A percentile compares a stretch with the other conserved stretches of the same genome.
These are phyloP conservation scores for Athene cunicularia DNA, from an alignment of 2,113 vertebrate genomes.

Conservation along the genomic window DNA sequence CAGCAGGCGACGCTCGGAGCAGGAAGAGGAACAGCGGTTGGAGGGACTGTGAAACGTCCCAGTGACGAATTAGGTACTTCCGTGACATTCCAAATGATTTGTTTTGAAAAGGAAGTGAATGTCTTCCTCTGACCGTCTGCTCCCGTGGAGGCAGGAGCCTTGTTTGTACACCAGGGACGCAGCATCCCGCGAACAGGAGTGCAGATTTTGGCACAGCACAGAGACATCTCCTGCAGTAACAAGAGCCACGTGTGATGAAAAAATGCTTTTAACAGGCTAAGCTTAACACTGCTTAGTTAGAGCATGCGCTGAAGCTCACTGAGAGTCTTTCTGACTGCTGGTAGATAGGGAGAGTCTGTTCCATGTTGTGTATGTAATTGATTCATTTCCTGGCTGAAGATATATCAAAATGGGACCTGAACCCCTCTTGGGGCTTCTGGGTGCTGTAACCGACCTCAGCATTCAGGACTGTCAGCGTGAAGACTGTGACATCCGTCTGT, in stretches of 20 bases:
- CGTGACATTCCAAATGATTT: slow-evolving; percentile 8
- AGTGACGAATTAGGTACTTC: slow-evolving; percentile 20
- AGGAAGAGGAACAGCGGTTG: background rate
- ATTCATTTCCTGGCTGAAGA: background rate
- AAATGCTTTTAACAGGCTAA: background rate
- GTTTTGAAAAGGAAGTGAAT: background rate
- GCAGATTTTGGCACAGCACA: background rate
- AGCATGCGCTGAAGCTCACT: background rate
- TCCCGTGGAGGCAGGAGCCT: background rate
- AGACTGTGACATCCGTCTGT: background rate
- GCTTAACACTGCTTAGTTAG: background rate
- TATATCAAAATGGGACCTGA: background rate
- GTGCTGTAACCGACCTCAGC: background rate
- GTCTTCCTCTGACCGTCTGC: background rate
- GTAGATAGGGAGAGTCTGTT: background rate
- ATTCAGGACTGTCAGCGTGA: background rate
- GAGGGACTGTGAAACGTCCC: slow-evolving; percentile 30
- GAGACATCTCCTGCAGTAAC: background rate
- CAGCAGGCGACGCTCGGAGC: slow-evolving; percentile 9
- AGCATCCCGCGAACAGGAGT: background rate
- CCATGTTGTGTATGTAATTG: background rate
- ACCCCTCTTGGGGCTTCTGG: background rate
- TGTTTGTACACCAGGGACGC: background rate
- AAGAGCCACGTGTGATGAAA: background rate
- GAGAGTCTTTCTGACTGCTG: background rate